phyloP scores from a whole-genome alignment of 2,113 vertebrate species.

The Peromyscus maniculatus region DNA sequence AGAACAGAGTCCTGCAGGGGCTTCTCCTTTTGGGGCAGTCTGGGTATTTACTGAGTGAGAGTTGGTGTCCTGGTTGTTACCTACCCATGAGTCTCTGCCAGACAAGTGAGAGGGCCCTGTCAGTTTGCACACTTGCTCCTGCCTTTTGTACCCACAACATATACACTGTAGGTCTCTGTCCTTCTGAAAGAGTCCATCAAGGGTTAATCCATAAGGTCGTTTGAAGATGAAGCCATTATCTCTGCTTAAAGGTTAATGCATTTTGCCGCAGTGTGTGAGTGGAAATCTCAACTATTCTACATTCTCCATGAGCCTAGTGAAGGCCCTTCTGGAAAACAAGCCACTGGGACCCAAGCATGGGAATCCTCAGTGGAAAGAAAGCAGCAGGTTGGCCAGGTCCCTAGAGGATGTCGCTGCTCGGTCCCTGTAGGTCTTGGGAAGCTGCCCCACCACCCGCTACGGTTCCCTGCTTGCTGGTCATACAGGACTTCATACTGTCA shows the following conservation, averaged over 20 bases:
- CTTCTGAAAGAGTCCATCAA: background rate
- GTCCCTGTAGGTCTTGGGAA: background rate
- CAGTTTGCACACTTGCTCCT: background rate
- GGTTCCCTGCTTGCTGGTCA: accelerated
- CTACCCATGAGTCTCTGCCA: background rate
- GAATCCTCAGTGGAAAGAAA: background rate
- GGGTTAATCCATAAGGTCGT: constrained; percentile 68
- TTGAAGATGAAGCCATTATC: constrained; percentile 72
- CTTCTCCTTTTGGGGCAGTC: background rate
- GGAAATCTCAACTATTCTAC: constrained; percentile 70
- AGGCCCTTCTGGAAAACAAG: constrained; percentile 7
- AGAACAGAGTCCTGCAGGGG: background rate
- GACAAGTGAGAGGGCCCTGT: background rate
- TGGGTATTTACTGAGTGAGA: accelerated
- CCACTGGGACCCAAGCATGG: background rate
- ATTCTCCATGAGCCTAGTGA: constrained; percentile 39
- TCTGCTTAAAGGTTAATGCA: constrained; percentile 80
- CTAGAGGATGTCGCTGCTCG: accelerated
- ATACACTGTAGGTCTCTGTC: background rate
- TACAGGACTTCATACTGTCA: background rate
- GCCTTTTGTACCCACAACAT: background rate
- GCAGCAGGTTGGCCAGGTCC: accelerated
- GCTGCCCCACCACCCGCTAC: accelerated
- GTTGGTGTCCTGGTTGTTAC: accelerated
- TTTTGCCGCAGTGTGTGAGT: constrained; percentile 75